These are phyloP conservation scores for Trachelus tabidus DNA, from an alignment of 2,888 invertebrate genomes.

Conservation along the genomic window DNA sequence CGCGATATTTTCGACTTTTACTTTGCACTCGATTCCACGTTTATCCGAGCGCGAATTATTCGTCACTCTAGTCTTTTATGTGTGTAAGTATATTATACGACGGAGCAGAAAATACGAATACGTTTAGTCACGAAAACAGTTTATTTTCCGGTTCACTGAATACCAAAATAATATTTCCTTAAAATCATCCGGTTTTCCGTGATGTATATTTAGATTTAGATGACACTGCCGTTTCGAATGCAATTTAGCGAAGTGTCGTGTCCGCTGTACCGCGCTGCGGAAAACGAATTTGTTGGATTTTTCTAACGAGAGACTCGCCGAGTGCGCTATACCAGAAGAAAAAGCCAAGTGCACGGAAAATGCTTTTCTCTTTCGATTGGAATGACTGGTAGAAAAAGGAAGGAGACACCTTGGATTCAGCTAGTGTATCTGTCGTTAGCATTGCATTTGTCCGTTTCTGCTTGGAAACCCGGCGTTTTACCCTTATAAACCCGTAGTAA, in stretches of 20 bases:
- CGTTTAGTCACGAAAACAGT: background rate
- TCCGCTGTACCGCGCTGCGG: background rate
- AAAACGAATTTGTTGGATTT: background rate
- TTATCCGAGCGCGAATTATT: background rate
- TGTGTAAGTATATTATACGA: background rate
- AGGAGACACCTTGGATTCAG: background rate
- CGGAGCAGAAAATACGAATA: background rate
- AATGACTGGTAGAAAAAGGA: background rate
- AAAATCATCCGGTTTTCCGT: slow-evolving; percentile 29
- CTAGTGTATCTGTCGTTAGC: background rate
- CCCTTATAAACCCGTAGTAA: background rate
- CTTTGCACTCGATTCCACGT: background rate
- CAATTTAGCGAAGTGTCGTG: slow-evolving; percentile 33
- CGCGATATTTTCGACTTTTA: background rate
- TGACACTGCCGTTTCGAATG: slow-evolving; percentile 43
- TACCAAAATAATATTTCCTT: slow-evolving; percentile 35
- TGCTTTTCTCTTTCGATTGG: background rate
- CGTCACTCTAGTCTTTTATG: background rate
- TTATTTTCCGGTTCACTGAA: background rate
- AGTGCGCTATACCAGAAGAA: background rate
- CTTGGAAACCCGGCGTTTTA: background rate
- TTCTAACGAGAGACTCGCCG: background rate
- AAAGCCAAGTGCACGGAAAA: background rate
- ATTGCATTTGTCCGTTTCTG: background rate
- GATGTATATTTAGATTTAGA: background rate